Percentiles rank a stretch among this genome's conserved stretches.
phyloP scores from a whole-genome alignment of 2,797 vertebrate genomes.

The Cheirogaleus major region DNA sequence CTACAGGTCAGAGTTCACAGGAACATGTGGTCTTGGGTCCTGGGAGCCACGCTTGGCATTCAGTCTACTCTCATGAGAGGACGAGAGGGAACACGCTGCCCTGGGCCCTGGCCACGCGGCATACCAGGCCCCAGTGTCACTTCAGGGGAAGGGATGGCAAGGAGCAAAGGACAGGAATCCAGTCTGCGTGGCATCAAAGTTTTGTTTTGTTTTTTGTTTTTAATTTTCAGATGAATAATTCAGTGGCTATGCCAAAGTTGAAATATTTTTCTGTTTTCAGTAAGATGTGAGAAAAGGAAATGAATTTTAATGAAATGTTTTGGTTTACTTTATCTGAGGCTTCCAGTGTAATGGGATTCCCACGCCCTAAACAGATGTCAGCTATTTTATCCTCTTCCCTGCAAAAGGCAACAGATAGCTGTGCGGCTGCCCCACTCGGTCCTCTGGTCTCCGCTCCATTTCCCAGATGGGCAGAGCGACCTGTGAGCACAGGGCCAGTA shows the following conservation, averaged over 20 bases:
- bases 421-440: background rate
- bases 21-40: accelerated
- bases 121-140: background rate
- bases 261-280: slow-evolving; percentile 80
- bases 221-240: slow-evolving; percentile 79
- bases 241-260: slow-evolving; percentile 78
- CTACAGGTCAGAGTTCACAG: background rate
- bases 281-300: slow-evolving; percentile 80
- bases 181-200: background rate
- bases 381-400: slow-evolving; percentile 20
- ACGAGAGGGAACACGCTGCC: accelerated
- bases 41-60: background rate
- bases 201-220: slow-evolving; percentile 61
- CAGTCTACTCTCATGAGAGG: background rate
- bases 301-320: slow-evolving; percentile 81
- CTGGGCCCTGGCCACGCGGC: accelerated
- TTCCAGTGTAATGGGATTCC: slow-evolving; percentile 63
- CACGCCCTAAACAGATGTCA: slow-evolving; percentile 66
- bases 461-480: slow-evolving; percentile 39
- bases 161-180: background rate
- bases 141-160: background rate
- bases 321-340: slow-evolving; percentile 76
- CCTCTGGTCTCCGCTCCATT: too few relatives aligned
- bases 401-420: background rate
- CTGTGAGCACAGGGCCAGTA: background rate